Evolutionary conservation across 1,140 invertebrate species (phyloP), one percentile per base, ranked within the genome.

Genomic region (Ceratina japonica): DNA sequence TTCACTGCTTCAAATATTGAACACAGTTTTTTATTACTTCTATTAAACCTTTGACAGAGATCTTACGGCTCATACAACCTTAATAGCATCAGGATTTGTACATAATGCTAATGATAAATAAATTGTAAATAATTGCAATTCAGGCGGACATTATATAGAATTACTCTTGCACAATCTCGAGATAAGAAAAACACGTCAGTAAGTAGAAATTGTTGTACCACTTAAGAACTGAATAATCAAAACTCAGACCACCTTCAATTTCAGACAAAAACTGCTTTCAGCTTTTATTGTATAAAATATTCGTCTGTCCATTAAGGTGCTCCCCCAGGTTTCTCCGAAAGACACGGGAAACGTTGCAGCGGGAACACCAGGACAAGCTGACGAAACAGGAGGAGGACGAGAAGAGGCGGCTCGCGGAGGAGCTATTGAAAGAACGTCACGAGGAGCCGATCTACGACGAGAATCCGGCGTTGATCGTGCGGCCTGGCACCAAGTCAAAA

Each of bases 241-340:
- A 78, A 82, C 4, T 31, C 27, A 31, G 27, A 31, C 27, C 4
- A 31, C 2, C 4, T 31, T 4, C 2, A 31, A 31, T 31, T 31
- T 31, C 49, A 16, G n/a, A n/a, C n/a, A 16, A 54, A 2, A 22
- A 13, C 16, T 56, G 13, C 18, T 15, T 20, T 8, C 12, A 52
- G 16, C 51, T 13, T 52, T 52, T 52, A 31, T 31, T 31, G 1
- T 4, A n/a, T n/a, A n/a, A 37, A 44, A 44, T 44, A 44, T 44
- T 44, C 10, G 10, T 44, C 37, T 44, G 12, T 70, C 56, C 0
- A 18, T 3, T 7, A 74, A 93, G 95, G 89, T 95, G 94, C 86
- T 96, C 95, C 20, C 96, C 95, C 3, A 93, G 92, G 75, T 94
- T 95, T 85, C 87, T 95, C 27, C 91, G 94, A 71, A 93, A 92